Evolutionary conservation across 1,140 invertebrate species (phyloP).

Genomic region (Pseudobourletiella spinata): DNA sequence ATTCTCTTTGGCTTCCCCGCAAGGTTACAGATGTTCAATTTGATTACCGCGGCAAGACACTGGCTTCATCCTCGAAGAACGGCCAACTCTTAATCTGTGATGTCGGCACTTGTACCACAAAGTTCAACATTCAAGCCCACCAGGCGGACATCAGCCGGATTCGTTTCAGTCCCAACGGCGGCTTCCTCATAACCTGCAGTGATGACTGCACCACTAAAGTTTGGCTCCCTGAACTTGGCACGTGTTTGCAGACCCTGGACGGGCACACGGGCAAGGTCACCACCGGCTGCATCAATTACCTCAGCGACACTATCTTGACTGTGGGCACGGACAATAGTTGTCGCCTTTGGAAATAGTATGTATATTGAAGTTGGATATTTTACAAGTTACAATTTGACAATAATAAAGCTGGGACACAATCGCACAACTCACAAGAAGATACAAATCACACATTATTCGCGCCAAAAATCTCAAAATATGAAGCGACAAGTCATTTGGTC

Average conservation of each 20-base stretch:
- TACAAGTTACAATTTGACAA: too few species aligned
- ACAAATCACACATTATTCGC: too few species aligned
- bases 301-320: constrained; percentile 13
- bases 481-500: too few species aligned
- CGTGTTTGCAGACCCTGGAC: constrained; percentile 11
- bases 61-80: constrained; percentile 11
- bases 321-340: constrained; percentile 6
- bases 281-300: constrained; percentile 6
- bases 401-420: too few species aligned
- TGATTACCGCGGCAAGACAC: constrained; percentile 4
- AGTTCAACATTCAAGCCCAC: constrained; percentile 9
- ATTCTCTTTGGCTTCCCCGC: too few species aligned
- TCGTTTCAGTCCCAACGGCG: constrained; percentile 18
- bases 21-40: constrained; percentile 15
- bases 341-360: constrained; percentile 6
- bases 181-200: neutral
- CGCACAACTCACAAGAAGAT: too few species aligned
- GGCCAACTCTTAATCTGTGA: constrained; percentile 15
- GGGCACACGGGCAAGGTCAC: constrained; percentile 8
- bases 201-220: constrained; percentile 8
- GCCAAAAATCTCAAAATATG: too few species aligned
- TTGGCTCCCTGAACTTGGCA: constrained; percentile 9
- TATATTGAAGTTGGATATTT: too few species aligned
- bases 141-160: neutral
- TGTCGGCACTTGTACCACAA: neutral